Evolutionary conservation across 2,888 invertebrate genomes (phyloP), one percentile per base, ranked within the genome.

Genomic region (Rhagonycha fulva): DNA sequence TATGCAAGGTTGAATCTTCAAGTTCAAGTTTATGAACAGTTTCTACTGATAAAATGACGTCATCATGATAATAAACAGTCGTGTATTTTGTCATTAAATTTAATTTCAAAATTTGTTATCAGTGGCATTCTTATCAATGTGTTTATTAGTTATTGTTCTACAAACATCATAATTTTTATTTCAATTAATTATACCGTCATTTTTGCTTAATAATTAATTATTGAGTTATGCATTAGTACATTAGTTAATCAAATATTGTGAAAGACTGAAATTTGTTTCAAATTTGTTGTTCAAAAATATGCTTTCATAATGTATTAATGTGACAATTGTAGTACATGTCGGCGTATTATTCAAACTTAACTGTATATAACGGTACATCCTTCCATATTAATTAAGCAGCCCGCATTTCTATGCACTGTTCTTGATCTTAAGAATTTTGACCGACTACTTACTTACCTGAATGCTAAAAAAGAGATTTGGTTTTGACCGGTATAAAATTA

Each of bases 361-460:
- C 74, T 74, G 74, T 74, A 68, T 68, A 12, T 74, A 74, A 74
- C 74, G 74, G 74, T 74, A 74, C 68, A 74, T 74, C 69, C 70
- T 68, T 69, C 69, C 24, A 72, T 47, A 69, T 32, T 72, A 68
- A 47, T 74, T 74, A 63, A 62, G 32, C 24, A 66, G 24, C 63
- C 26, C 63, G 63, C 24, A 19, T 26, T 66, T 19, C 26, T 66
- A 66, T 24, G 63, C 24, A 24, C 4, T 23, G n/a, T 47, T 47
- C 47, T 47, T 47, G 47, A 47, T 47, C 47, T 32, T 32, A 32
- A 12, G 32, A 32, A n/a, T 32, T n/a, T 5, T 5, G 5, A 12
- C 1, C 5, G 1, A 32, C 0, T 26, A 26, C 4, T 2, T 19
- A 2, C 0, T 4, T 32, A 32, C 12, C n/a, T 32, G 12, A 4